Evolutionary conservation across 2,888 invertebrate species (phyloP).

Genomic region (Microctonus hyperodae): DNA sequence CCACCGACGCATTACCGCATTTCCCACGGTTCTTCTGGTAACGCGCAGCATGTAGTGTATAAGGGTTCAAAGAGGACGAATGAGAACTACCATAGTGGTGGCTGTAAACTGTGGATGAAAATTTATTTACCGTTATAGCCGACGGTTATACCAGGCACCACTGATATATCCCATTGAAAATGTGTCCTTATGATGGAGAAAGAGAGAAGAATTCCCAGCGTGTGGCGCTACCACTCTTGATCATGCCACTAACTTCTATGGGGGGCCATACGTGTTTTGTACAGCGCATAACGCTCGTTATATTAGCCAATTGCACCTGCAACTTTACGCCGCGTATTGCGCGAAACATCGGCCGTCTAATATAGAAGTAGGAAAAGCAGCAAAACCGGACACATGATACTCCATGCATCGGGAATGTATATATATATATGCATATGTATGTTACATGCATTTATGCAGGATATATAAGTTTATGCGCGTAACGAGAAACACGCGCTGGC

Average conservation of each 20-base stretch:
- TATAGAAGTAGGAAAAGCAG: background rate
- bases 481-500: slow-evolving; percentile 30
- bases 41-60: slow-evolving; percentile 32
- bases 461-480: slow-evolving; percentile 26
- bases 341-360: background rate
- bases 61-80: background rate
- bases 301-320: slow-evolving; percentile 19
- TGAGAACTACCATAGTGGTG: slow-evolving; percentile 7
- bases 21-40: slow-evolving; percentile 43
- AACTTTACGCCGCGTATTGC: too few relatives aligned
- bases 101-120: slow-evolving; percentile 42
- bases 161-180: slow-evolving; percentile 35
- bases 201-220: slow-evolving; percentile 25
- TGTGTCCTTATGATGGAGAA: slow-evolving; percentile 31
- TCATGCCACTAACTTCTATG: slow-evolving; percentile 37
- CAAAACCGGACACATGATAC: background rate
- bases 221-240: slow-evolving; percentile 33
- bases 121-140: slow-evolving; percentile 43
- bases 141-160: slow-evolving; percentile 27
- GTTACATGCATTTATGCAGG: background rate
- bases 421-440: background rate
- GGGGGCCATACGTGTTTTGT: slow-evolving; percentile 25
- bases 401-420: background rate
- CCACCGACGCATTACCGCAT: slow-evolving; percentile 44
- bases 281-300: background rate